Evolutionary conservation across 1,140 invertebrate genomes (phyloP).

Genomic region (Eumeta japonica): DNA sequence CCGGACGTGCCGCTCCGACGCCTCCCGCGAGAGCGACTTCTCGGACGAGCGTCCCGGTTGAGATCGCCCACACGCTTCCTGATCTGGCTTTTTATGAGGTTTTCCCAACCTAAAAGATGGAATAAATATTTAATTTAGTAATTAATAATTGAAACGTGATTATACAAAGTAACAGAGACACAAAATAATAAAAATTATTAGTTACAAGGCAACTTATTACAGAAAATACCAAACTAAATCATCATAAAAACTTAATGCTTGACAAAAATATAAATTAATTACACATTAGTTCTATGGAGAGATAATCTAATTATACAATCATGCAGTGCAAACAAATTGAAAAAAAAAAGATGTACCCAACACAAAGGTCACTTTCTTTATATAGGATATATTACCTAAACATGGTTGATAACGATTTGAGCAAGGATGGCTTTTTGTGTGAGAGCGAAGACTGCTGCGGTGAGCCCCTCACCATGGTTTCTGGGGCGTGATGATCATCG

Average conservation of each 20-base stretch:
- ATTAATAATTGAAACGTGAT: too few relatives aligned
- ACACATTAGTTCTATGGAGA: background rate
- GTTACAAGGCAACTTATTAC: conserved; percentile 12
- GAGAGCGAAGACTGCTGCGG: conserved; percentile 52
- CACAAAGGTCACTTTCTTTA: background rate
- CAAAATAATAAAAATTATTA: conserved; percentile 13
- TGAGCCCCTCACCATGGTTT: conserved; percentile 46
- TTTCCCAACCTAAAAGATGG: conserved; percentile 81
- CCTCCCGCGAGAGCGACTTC: conserved; percentile 42
- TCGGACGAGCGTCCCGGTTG: conserved; percentile 49
- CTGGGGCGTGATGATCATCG: conserved; percentile 45
- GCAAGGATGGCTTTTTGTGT: conserved; percentile 49
- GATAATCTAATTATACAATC: background rate
- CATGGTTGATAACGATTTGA: conserved; percentile 51
- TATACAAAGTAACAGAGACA: conserved; percentile 9
- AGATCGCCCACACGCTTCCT: conserved; percentile 44
- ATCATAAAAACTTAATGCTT: conserved; percentile 20
- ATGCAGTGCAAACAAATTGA: conserved; percentile 15
- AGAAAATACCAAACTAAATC: conserved; percentile 13
- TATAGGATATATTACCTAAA: conserved; percentile 30
- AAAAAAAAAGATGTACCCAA: conserved; percentile 6
- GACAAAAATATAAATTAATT: too few relatives aligned
- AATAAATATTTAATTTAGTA: too few relatives aligned
- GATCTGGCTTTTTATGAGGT: conserved; percentile 65
- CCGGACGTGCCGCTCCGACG: conserved; percentile 30